These are phyloP conservation scores for Falcaria lacertinaria DNA, from an alignment of 2,888 invertebrate genomes.

Conservation along the genomic window DNA sequence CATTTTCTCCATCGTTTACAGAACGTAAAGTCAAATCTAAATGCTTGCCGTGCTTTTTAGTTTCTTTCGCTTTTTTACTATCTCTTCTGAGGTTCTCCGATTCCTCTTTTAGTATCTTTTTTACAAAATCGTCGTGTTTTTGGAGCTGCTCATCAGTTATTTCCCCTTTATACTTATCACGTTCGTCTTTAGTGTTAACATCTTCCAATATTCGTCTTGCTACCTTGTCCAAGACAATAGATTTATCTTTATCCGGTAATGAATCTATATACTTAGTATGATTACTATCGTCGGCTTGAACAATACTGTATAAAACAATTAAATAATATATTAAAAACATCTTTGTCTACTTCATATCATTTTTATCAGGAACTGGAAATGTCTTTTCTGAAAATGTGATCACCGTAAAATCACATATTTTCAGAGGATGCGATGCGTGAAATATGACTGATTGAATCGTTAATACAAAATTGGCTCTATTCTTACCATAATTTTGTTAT, in stretches of 20 bases:
- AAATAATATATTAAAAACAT: slow-evolving; percentile 32
- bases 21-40: slow-evolving; percentile 23
- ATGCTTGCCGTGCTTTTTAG: slow-evolving; percentile 1
- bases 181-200: slow-evolving; percentile 28
- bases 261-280: slow-evolving; percentile 53
- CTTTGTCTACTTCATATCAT: slow-evolving; percentile 26
- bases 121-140: slow-evolving; percentile 42
- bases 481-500: not conserved
- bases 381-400: not conserved
- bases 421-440: not conserved
- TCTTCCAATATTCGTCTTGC: slow-evolving; percentile 53
- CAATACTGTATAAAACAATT: slow-evolving; percentile 13
- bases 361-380: not conserved
- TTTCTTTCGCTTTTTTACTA: slow-evolving; percentile 8
- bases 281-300: slow-evolving; percentile 27
- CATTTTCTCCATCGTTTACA: slow-evolving; percentile 2
- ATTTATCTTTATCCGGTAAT: slow-evolving; percentile 53
- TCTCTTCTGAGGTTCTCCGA: slow-evolving; percentile 26
- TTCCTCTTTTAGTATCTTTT: slow-evolving; percentile 48
- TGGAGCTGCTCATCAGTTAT: slow-evolving; percentile 41
- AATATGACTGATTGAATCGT: not conserved
- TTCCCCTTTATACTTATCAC: slow-evolving; percentile 27
- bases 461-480: not conserved
- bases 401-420: slow-evolving; percentile 9
- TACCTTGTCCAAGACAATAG: slow-evolving; percentile 49